phyloP scores from a whole-genome alignment of 53 echinoderm and acorn worm genomes.

The Patiria pectinifera region DNA sequence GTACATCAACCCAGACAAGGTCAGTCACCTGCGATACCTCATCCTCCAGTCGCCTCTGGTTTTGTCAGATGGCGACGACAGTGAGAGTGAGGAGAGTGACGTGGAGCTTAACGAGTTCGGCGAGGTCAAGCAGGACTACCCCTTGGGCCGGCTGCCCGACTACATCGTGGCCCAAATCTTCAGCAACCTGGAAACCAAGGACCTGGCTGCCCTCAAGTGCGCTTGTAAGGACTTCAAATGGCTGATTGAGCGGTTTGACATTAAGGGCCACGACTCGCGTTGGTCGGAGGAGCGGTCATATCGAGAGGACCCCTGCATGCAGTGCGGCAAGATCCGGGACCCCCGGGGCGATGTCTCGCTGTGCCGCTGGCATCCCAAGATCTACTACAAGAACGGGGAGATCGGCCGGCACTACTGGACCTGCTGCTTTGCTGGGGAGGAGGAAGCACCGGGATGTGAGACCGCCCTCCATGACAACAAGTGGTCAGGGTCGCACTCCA shows the following conservation, averaged over 20 bases:
- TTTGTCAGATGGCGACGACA: conserved; percentile 72
- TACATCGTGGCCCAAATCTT: conserved; percentile 89
- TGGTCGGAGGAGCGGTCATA: conserved; percentile 78
- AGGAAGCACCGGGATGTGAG: conserved; percentile 80
- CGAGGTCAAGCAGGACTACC: conserved; percentile 69
- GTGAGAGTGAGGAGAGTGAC: conserved; percentile 74
- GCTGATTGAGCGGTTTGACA: conserved; percentile 88
- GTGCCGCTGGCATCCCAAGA: conserved; percentile 95
- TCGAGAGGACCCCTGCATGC: conserved; percentile 92
- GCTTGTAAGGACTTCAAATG: conserved; percentile 93
- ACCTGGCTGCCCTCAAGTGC: conserved; percentile 86
- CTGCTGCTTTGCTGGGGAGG: conserved; percentile 79
- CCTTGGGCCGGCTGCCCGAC: conserved; percentile 76
- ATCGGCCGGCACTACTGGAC: conserved; percentile 90
- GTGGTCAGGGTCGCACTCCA: conserved; percentile 77
- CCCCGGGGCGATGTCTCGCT: conserved; percentile 92
- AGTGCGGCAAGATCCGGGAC: conserved; percentile 96
- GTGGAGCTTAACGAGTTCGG: conserved; percentile 59
- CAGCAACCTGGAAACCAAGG: conserved; percentile 71
- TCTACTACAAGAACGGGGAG: conserved; percentile 88
- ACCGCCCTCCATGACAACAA: conserved; percentile 92
- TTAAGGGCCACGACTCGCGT: conserved; percentile 73
- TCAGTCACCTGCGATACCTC: conserved; percentile 75
- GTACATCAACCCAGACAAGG: conserved; percentile 68
- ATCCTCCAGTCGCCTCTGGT: conserved; percentile 82